Evolutionary conservation across 1,140 invertebrate genomes (phyloP), one percentile per base, ranked within the genome.

Genomic region (Odontomachus brunneus): DNA sequence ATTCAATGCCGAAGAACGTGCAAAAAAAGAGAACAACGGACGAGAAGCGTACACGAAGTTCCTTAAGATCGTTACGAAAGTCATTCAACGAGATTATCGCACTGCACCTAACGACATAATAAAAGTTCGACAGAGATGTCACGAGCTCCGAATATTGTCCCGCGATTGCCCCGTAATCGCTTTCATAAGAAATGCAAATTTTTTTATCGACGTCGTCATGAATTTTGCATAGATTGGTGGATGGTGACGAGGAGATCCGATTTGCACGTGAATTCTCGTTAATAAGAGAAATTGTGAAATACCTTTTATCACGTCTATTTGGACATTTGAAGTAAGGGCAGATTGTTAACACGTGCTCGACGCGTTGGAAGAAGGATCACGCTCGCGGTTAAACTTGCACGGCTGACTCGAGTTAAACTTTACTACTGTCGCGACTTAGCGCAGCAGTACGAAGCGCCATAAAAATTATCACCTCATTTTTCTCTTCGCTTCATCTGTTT

Each of bases 381-480:
- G 3, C 3, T 26, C 44, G 51, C 49, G 19, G 29, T 78, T 26
- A 19, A 57, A 71, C 17, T 59, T 48, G 33, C 3, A 33, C 38
- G 65, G 53, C 51, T 80, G 75, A 71, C 33, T n/a, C n/a, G 17
- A 78, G 22, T 38, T 33, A 24, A 24, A 51, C 44, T 80, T 59
- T 80, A 71, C 65, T 80, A 80, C 75, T 80, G 66, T 65, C 75
- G 65, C 65, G 38, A 11, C 38, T 44, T 19, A 17, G 44, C 65
- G 51, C 19, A 26, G 24, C 22, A 29, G 14, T 24, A 29, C n/a
- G 14, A 69, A 57, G 33, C 22, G 19, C 14, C 33, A 44, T 66
- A 57, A 44, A 80, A 55, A 57, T 17, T 48, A 7, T 59, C 57
- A 26, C 12, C 29, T 57, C 38, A 55, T 69, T 71, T 57, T 69